Evolutionary conservation across 2,113 vertebrate genomes (phyloP).

Genomic region (Gopherus evgoodei): DNA sequence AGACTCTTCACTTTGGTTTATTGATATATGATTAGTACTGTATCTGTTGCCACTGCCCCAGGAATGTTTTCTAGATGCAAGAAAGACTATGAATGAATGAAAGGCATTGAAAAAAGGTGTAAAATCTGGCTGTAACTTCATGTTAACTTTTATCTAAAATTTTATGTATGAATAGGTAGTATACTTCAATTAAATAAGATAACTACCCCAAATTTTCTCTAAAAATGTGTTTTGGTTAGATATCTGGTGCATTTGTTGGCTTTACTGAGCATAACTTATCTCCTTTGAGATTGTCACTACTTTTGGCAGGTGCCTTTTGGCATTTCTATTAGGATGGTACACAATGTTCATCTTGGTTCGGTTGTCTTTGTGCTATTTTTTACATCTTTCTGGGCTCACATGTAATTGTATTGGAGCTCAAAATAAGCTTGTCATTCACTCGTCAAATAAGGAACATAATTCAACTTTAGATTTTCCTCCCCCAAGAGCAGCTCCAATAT

Average conservation of each 20-base stretch:
- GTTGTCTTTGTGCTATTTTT: constrained; percentile 63
- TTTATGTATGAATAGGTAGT: background rate
- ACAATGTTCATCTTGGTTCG: constrained; percentile 42
- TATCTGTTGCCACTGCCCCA: constrained; percentile 1
- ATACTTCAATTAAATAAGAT: constrained; percentile 16
- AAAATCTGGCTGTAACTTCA: background rate
- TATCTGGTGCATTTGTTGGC: background rate
- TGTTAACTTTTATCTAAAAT: background rate
- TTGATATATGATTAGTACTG: background rate
- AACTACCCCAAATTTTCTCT: background rate
- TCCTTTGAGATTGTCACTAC: constrained; percentile 5
- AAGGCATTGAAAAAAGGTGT: background rate
- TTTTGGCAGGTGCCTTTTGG: constrained; percentile 26
- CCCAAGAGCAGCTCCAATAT: constrained; percentile 59
- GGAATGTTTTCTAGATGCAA: constrained; percentile 20
- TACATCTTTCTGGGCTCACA: constrained; percentile 63
- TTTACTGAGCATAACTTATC: background rate
- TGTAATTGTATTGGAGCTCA: constrained; percentile 55
- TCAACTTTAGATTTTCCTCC: constrained; percentile 67
- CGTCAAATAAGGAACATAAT: constrained; percentile 65
- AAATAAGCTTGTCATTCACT: constrained; percentile 74
- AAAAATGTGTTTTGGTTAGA: background rate
- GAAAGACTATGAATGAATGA: constrained; percentile 4
- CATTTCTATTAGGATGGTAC: constrained; percentile 48
- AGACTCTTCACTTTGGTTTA: background rate